Conservation (phyloP, 2,888 invertebrate genomes). For the Eubasilissa splendida region DNA sequence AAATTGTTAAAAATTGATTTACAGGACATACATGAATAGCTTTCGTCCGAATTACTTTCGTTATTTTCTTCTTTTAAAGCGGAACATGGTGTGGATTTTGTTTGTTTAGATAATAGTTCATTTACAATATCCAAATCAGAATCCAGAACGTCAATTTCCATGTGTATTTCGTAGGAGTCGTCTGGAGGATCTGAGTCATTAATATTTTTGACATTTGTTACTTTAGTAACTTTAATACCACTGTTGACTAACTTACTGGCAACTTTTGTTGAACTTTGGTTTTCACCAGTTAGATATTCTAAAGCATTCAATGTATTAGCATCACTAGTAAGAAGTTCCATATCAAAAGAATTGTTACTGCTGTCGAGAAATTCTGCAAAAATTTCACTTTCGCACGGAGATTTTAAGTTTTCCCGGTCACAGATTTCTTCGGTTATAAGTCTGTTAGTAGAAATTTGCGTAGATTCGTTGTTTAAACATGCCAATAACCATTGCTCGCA, state of each 20-base stretch:
- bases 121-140: slow-evolving; percentile 67
- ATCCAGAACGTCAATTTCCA: slow-evolving; percentile 68
- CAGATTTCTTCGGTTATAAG: slow-evolving; percentile 3
- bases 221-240: slow-evolving; percentile 62
- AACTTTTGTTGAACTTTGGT: slow-evolving; percentile 62
- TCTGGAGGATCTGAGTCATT: slow-evolving; percentile 59
- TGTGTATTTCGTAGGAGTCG: slow-evolving; percentile 63
- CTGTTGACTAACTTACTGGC: slow-evolving; percentile 60
- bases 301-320: slow-evolving; percentile 65
- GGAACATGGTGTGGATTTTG: slow-evolving; percentile 15
- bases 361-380: slow-evolving; percentile 69
- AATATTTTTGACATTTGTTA: slow-evolving; percentile 66
- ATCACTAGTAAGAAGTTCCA: slow-evolving; percentile 64
- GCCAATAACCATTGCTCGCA: slow-evolving; percentile 67
- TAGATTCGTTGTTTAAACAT: slow-evolving; percentile 34
- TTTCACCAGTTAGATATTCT: slow-evolving; percentile 65
- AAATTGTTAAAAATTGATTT: slow-evolving; percentile 64
- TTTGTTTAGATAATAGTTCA: slow-evolving; percentile 61
- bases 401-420: slow-evolving; percentile 61
- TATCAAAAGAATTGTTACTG: slow-evolving; percentile 49
- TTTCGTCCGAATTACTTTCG: slow-evolving; percentile 58
- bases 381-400: slow-evolving; percentile 67
- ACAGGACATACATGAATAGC: slow-evolving; percentile 66
- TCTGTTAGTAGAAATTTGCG: slow-evolving; percentile 15
- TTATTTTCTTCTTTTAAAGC: slow-evolving; percentile 14